Percentiles rank a stretch among this genome's conserved stretches.
These are phyloP conservation scores for Acanthochromis polyacanthus DNA, from an alignment of 2,113 vertebrate genomes.

Conservation along the genomic window DNA sequence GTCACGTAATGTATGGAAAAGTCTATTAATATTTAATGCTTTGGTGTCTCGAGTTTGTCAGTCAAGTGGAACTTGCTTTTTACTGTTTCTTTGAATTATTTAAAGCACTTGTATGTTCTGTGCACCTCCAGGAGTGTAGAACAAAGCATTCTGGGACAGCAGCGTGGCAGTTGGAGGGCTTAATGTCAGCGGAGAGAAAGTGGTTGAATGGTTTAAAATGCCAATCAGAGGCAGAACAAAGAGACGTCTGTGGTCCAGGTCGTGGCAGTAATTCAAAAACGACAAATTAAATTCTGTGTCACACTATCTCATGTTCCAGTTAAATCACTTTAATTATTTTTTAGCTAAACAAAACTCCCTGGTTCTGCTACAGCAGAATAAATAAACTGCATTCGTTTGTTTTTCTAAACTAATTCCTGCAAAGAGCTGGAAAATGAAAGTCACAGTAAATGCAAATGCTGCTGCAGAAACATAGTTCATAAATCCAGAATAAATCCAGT, in stretches of 20 bases:
- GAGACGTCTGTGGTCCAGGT: not conserved
- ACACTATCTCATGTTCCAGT: slow-evolving; percentile 3
- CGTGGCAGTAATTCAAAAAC: slow-evolving; percentile 17
- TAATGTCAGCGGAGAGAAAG: not conserved
- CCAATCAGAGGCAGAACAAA: slow-evolving; percentile 30
- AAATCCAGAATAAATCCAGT: no score
- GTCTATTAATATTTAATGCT: slow-evolving; percentile 37
- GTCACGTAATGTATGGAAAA: slow-evolving; percentile 30
- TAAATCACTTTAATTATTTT: slow-evolving; percentile 7
- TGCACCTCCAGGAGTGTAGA: not conserved
- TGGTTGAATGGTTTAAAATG: slow-evolving; percentile 14
- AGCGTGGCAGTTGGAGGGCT: not conserved
- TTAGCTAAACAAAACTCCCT: not conserved
- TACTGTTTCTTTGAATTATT: slow-evolving; percentile 59
- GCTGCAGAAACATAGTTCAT: no score
- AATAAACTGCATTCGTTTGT: not conserved
- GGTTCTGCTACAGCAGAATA: not conserved
- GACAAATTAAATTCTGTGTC: slow-evolving; percentile 6
- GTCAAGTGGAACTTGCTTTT: slow-evolving; percentile 37
- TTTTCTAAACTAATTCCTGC: not conserved
- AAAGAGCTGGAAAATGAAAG: no score
- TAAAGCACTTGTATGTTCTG: slow-evolving; percentile 29
- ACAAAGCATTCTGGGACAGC: slow-evolving; percentile 30
- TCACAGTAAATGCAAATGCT: no score
- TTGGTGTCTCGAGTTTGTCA: slow-evolving; percentile 17